These are phyloP conservation scores for Bombus sylvicola DNA, from an alignment of 1,140 invertebrate species.

Conservation along the genomic window DNA sequence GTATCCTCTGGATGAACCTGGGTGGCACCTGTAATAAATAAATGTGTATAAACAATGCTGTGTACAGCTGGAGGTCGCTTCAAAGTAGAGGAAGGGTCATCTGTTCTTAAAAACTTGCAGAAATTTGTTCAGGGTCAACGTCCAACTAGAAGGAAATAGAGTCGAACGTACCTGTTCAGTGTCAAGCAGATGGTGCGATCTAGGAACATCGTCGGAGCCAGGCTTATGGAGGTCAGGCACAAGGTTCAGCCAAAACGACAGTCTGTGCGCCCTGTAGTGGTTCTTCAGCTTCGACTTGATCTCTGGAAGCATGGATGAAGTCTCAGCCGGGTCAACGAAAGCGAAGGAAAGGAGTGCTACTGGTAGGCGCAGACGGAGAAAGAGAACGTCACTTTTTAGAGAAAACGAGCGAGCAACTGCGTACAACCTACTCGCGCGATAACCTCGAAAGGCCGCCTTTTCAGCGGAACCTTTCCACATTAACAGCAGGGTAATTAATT, in stretches of 20 bases:
- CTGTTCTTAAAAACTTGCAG: neutral
- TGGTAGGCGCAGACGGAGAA: neutral
- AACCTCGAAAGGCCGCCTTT: constrained; percentile 11
- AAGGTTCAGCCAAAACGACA: constrained; percentile 98
- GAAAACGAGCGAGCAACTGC: constrained; percentile 8
- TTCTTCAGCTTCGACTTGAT: constrained; percentile 94
- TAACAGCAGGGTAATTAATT: constrained; percentile 55
- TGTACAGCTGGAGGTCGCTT: too few species aligned
- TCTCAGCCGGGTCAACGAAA: constrained; percentile 13
- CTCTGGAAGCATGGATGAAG: constrained; percentile 83
- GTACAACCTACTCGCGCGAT: constrained; percentile 5
- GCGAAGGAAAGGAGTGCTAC: neutral
- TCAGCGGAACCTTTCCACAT: constrained; percentile 27
- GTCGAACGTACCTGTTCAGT: constrained; percentile 84
- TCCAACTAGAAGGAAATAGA: too few species aligned
- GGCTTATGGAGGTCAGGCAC: constrained; percentile 97
- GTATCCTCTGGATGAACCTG: constrained; percentile 78
- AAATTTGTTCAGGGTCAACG: neutral
- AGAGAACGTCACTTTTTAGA: neutral
- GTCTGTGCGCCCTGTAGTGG: constrained; percentile 95
- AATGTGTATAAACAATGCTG: too few species aligned
- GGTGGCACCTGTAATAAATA: constrained; percentile 75
- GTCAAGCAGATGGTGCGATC: constrained; percentile 92
- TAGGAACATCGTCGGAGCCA: constrained; percentile 92
- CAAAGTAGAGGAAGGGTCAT: neutral